Evolutionary conservation across 37 sponge, comb jelly and placozoan genomes (phyloP), one percentile per base, ranked within the genome.

Genomic region (Theonella swinhoei): DNA sequence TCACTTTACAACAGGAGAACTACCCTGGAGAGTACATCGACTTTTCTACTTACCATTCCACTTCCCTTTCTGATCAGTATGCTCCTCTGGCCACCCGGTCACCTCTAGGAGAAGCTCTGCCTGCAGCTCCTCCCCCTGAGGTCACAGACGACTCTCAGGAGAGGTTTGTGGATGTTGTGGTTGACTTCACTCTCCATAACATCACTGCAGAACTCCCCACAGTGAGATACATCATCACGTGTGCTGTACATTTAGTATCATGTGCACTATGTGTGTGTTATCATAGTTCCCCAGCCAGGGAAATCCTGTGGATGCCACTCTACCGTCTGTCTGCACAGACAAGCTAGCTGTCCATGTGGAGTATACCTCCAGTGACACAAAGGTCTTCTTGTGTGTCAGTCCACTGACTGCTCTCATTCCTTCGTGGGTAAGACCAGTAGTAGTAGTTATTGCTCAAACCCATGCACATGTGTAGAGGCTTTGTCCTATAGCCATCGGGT

Each of bases 141-240:
- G 60, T 19, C 25, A 60, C 85, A 24, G 81, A 84, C 25, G 72
- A 60, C n/a, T 65, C 86, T 8, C 37, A 33, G 14, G 81, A 82
- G 34, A 39, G 86, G 14, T 87, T 88, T 75, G 59, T 88, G 22
- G 72, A 88, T 29, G 72, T 93, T 5, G 7, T 61, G 60, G 79
- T 88, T 23, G 68, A 76, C n/a, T 82, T 93, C 76, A 77, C 77
- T 43, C 58, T 93, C 1, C 36, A 41, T 22, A 88, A 88, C 47
- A 68, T 82, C n/a, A 93, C 86, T 33, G 89, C 86, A 31, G 93
- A 93, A 68, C 88, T 93, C 31, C 93, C 93, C 4, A 42, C 66
- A 20, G 92, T 92, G 32, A 61, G 92, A 71, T 30, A 24, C 43
- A 39, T 29, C n/a, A 9, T 32, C 28, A 3, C 39, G 60, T 30